These are phyloP conservation scores for Meloidogyne floridensis DNA, from an alignment of 1,140 invertebrate genomes.

Conservation along the genomic window DNA sequence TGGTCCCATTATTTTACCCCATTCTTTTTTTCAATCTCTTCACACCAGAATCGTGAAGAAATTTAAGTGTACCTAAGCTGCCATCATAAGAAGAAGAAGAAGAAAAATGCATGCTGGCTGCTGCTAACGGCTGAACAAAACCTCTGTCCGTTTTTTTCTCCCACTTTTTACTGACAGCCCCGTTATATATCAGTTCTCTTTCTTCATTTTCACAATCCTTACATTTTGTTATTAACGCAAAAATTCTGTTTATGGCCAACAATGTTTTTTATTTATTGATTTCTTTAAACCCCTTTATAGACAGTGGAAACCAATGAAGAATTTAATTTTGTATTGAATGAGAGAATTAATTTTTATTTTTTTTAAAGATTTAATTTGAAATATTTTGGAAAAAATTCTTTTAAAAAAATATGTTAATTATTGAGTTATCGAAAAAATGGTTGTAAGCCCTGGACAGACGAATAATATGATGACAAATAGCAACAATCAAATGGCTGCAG, in stretches of 20 bases:
- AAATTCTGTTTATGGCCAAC: constrained; percentile 9
- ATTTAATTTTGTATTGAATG: background rate
- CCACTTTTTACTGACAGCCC: background rate
- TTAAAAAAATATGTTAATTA: background rate
- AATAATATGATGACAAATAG: constrained; percentile 1
- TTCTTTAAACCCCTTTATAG: background rate
- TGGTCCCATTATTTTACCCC: background rate
- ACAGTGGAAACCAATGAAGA: background rate
- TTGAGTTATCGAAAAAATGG: background rate
- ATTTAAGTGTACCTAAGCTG: constrained; percentile 5
- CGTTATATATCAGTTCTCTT: constrained; percentile 9
- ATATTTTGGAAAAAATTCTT: background rate
- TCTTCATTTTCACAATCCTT: constrained; percentile 2
- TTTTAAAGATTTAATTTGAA: constrained; percentile 1
- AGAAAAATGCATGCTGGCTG: background rate
- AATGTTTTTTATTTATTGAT: constrained; percentile 7
- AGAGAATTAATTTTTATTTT: background rate
- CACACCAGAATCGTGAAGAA: background rate
- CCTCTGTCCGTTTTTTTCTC: background rate
- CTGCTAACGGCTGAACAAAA: background rate
- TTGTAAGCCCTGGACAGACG: background rate
- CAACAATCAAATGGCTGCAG: constrained; percentile 1
- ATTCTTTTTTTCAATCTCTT: constrained; percentile 17
- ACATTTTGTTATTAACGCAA: background rate
- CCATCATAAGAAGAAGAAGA: constrained; percentile 6